Evolutionary conservation across 1,140 invertebrate genomes (phyloP), one percentile per base, ranked within the genome.

Genomic region (Drosophila insularis): DNA sequence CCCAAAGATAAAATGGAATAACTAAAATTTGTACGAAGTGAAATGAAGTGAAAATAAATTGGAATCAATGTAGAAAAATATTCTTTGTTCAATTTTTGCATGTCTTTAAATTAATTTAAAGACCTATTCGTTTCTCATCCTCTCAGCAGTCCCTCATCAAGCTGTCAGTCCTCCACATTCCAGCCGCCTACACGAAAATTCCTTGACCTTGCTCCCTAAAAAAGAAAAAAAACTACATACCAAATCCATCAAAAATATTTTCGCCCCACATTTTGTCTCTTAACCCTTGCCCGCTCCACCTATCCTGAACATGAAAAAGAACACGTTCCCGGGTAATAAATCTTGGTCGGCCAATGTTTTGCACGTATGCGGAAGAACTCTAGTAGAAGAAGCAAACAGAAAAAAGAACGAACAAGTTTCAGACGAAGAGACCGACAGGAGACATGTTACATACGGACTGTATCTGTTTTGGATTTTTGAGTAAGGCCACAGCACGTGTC

Each of bases 271-370:
- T 60, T 62, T 35, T 31, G 21, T 37, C 14, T 13, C 53, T 46
- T 59, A 80, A 80, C 39, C 72, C 72, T 65, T 68, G 60, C 37
- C 17, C 35, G 10, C 8, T 14, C 14, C 43, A 37, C 35, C 35
- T 37, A 37, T 35, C 21, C 54, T 27, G 66, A 59, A 68, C 58
- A 68, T 78, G 62, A 79, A 63, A 81, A 85, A 86, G 74, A 85
- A 69, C 81, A 87, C 82, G 81, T 85, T 64, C 37, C 40, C 32
- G 40, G 46, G 66, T 68, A 86, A 85, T 85, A 85, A 85, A 85
- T 85, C 82, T 70, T 85, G 74, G 66, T 63, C 68, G 63, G 64
- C 74, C 50, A 86, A 70, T 75, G 65, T 71, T 64, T 75, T 59
- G 65, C 81, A 85, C 81, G 78, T 81, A 69, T 81, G 68, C 54